Percentiles rank a stretch among this genome's conserved stretches.
These are phyloP conservation scores for Heliopora coerulea DNA, from an alignment of 92 coral and sea anemone genomes.

Conservation along the genomic window DNA sequence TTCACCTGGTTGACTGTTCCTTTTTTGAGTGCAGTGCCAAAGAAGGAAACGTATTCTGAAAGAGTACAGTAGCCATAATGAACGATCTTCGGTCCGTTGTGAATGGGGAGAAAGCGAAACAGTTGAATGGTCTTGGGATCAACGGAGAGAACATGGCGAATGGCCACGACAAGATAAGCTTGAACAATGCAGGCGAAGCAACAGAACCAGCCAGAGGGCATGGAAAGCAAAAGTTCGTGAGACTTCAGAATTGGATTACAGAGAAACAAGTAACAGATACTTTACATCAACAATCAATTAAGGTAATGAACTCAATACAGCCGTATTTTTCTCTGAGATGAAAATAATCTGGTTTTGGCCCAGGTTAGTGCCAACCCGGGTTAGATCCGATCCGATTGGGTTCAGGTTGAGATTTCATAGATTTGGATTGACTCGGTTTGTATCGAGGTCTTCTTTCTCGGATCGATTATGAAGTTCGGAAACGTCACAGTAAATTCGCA, in stretches of 20 bases:
- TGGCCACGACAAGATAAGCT: neutral
- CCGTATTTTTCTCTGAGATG: neutral
- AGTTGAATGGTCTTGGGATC: neutral
- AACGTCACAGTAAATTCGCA: too few species aligned
- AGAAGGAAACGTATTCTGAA: neutral
- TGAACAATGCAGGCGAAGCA: neutral
- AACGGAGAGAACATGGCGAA: slow-evolving; percentile 12
- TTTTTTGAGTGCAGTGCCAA: neutral
- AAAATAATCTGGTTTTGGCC: too few species aligned
- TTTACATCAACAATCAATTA: slow-evolving; percentile 64
- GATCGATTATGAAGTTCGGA: too few species aligned
- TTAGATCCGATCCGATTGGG: too few species aligned
- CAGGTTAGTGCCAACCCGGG: too few species aligned
- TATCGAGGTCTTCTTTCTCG: too few species aligned
- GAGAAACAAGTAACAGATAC: slow-evolving; percentile 80
- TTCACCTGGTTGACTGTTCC: too few species aligned
- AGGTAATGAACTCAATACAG: neutral
- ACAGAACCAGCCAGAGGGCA: neutral
- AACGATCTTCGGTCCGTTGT: neutral
- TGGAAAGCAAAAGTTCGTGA: slow-evolving; percentile 65
- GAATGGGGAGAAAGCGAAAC: neutral
- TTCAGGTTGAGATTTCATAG: too few species aligned
- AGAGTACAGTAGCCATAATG: neutral
- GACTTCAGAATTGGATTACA: slow-evolving; percentile 68
- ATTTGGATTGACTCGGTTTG: too few species aligned